A percentile compares a stretch with the other conserved stretches of the same genome.
phyloP scores from a whole-genome alignment of 2,113 vertebrate genomes.

The Rhadina sibilatrix region DNA sequence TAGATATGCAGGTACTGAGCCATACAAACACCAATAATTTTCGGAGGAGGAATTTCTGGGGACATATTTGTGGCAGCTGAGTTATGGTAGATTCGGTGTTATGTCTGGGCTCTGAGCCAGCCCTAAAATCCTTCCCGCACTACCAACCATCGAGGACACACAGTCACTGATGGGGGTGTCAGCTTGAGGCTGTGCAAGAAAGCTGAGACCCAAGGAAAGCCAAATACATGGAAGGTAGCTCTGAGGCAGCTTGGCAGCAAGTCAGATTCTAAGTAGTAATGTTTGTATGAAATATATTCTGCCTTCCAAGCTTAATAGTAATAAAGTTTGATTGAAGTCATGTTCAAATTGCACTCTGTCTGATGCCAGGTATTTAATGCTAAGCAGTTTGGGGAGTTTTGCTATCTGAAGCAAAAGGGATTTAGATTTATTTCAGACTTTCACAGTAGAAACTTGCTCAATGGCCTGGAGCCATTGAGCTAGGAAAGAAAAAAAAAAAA shows the following conservation, averaged over 20 bases:
- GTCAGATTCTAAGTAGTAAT: neutral
- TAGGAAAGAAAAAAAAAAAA: neutral
- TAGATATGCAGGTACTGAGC: neutral
- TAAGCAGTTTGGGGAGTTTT: conserved; percentile 20
- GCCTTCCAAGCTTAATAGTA: neutral
- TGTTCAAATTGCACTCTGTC: conserved; percentile 28
- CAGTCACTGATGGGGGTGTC: neutral
- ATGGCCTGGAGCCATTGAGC: neutral
- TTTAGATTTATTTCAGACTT: conserved; percentile 54
- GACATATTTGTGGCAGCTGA: neutral
- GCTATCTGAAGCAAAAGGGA: conserved; percentile 26
- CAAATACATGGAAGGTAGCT: neutral
- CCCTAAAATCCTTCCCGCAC: neutral
- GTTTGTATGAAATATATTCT: conserved; percentile 31
- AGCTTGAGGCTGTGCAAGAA: neutral
- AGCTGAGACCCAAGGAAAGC: conserved; percentile 10
- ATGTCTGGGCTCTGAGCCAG: neutral
- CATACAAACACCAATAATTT: conserved; percentile 5
- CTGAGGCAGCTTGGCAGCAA: conserved; percentile 13
- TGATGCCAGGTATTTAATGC: conserved; percentile 57
- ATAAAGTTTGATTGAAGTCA: conserved; percentile 52
- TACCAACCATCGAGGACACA: neutral
- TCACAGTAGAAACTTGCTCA: neutral
- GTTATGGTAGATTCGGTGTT: neutral
- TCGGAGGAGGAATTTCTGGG: neutral